Evolutionary conservation across 2,113 vertebrate genomes (phyloP), one percentile per base, ranked within the genome.

Genomic region (Phycodurus eques): DNA sequence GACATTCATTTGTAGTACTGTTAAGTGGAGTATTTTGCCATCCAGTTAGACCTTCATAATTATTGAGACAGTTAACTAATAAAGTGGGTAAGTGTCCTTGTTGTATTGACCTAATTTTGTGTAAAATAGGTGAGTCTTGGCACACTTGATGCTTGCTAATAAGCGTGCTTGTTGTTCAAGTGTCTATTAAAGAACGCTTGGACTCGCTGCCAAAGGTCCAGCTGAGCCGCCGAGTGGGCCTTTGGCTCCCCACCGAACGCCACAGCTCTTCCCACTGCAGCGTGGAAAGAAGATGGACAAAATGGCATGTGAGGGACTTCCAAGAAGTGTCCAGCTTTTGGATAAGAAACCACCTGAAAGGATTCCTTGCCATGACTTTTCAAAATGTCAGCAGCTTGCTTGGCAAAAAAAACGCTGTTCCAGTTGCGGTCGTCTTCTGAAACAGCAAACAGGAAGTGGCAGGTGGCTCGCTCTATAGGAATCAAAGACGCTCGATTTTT

Each of bases 341-440:
- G 92, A 67, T 98, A 98, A 35, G 69, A 86, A 14, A 95, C 20
- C 77, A 96, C 69, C 80, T 93, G 70, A 57, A 92, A 94, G 13
- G 90, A 92, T 20, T 90, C 78, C 81, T 94, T 98, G 51, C 94
- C 92, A 0, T 92, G 89, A 53, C 83, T 86, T 81, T 88, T 88
- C 76, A 97, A 87, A 8, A 75, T 85, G 9, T 90, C 90, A 22
- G 92, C 91, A 0, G 93, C 94, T 68, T 85, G 88, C 14, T 85
- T 63, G 8, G 94, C 94, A 72, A 83, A 95, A 9, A 93, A 73
- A 15, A 82, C 85, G 3, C 95, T 98, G 71, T 91, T 95, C 95
- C 95, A 98, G 89, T 97, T 96, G 79, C 7, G 89, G 83, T 98
- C 97, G 7, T 96, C 96, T 87, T 94, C 91, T 11, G 95, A 93